Evolutionary conservation across 2,113 vertebrate genomes (phyloP).

Genomic region (Dicaeum eximium): DNA sequence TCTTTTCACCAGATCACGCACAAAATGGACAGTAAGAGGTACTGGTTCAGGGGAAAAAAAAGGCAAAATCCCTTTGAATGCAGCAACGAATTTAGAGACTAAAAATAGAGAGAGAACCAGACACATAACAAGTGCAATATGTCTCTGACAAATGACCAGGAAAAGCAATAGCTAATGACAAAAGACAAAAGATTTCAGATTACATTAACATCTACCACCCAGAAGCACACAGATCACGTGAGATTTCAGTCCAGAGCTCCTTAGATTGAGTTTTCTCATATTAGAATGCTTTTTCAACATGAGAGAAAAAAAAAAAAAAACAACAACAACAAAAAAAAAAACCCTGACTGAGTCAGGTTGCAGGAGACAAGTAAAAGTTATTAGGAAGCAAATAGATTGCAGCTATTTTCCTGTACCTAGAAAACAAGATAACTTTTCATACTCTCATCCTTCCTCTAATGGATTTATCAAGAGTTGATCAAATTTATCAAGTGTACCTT

Average conservation of each 20-base stretch:
- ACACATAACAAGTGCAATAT: background rate
- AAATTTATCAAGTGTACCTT: background rate
- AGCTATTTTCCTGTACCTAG: background rate
- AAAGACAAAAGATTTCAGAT: slow-evolving; percentile 28
- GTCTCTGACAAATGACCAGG: background rate
- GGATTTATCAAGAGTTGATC: background rate
- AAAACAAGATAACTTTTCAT: background rate
- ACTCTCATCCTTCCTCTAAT: background rate
- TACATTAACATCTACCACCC: slow-evolving; percentile 15
- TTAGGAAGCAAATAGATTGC: background rate
- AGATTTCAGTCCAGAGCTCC: background rate
- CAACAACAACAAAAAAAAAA: too few relatives aligned
- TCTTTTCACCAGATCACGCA: background rate
- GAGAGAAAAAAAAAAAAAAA: background rate
- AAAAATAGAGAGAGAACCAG: background rate
- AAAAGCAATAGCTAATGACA: background rate
- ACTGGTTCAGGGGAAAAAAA: background rate
- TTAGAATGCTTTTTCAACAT: background rate
- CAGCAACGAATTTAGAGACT: background rate
- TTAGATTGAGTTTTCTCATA: slow-evolving; percentile 14
- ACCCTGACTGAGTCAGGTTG: background rate
- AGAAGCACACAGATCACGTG: background rate
- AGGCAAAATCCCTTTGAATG: background rate
- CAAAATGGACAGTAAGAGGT: background rate
- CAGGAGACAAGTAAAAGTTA: background rate